A percentile compares a stretch with the other conserved stretches of the same genome.
These are phyloP conservation scores for Pomatorhinus ruficollis DNA, from an alignment of 2,113 vertebrate species.

Conservation along the genomic window DNA sequence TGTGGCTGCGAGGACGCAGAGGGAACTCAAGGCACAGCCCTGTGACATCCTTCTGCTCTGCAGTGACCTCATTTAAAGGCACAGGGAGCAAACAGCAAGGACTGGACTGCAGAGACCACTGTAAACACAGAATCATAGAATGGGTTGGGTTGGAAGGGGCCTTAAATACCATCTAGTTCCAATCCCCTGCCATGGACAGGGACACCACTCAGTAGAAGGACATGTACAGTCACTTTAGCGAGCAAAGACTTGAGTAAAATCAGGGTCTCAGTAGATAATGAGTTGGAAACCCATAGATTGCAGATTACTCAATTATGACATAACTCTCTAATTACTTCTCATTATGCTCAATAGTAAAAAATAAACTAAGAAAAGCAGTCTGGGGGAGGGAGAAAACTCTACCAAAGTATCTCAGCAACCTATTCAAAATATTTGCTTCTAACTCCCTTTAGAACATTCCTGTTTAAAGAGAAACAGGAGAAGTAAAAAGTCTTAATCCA, in stretches of 20 bases:
- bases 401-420: neutral
- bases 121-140: neutral
- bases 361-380: neutral
- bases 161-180: too few relatives aligned
- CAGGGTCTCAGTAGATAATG: neutral
- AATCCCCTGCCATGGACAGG: neutral
- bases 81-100: neutral
- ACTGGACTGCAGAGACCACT: neutral
- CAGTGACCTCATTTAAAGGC: neutral
- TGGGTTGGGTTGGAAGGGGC: neutral
- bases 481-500: neutral
- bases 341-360: neutral
- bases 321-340: neutral
- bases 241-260: neutral
- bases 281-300: neutral
- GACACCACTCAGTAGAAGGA: too few relatives aligned
- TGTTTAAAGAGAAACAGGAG: neutral
- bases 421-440: neutral
- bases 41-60: accelerated
- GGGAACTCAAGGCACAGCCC: neutral
- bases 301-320: neutral
- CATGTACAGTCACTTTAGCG: too few relatives aligned
- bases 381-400: neutral
- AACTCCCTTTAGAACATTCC: neutral
- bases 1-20: neutral